These are phyloP conservation scores for Clarias fuscus DNA, from an alignment of 2,797 vertebrate genomes.

Conservation along the genomic window DNA sequence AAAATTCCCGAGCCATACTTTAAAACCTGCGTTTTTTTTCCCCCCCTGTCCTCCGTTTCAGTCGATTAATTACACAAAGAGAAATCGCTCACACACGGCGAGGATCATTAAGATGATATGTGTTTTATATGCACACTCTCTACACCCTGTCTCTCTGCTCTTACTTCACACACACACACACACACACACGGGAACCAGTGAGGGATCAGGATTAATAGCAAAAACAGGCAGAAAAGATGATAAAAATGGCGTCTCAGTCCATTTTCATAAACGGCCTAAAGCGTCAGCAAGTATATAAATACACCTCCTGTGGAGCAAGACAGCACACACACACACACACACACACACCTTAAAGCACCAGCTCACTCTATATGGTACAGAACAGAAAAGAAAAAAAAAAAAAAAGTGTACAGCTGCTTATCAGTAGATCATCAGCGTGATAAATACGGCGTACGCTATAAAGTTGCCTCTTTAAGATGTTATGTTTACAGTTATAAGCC, in stretches of 20 bases:
- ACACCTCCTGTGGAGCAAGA: conserved; percentile 1
- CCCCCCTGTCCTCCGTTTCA: neutral
- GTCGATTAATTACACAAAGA: conserved; percentile 4
- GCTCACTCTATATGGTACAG: neutral
- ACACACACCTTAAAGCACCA: neutral
- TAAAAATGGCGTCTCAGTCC: conserved; percentile 35
- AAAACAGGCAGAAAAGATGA: neutral
- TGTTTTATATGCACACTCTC: neutral
- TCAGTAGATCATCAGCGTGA: neutral
- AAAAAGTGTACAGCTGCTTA: neutral
- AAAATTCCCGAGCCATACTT: conserved; percentile 6
- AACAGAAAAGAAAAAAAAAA: neutral
- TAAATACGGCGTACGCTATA: neutral
- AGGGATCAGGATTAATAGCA: neutral
- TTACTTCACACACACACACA: neutral
- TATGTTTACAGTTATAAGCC: neutral
- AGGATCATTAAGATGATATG: neutral
- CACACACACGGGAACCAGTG: neutral
- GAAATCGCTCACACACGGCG: neutral
- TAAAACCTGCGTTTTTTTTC: neutral
- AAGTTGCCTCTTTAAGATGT: neutral
- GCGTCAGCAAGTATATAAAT: conserved; percentile 39
- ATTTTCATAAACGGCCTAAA: conserved; percentile 22
- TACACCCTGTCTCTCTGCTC: neutral
- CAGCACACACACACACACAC: neutral